Base-by-base conservation (phyloP, 2,797 vertebrate species). In the Cynopterus sphinx region DNA sequence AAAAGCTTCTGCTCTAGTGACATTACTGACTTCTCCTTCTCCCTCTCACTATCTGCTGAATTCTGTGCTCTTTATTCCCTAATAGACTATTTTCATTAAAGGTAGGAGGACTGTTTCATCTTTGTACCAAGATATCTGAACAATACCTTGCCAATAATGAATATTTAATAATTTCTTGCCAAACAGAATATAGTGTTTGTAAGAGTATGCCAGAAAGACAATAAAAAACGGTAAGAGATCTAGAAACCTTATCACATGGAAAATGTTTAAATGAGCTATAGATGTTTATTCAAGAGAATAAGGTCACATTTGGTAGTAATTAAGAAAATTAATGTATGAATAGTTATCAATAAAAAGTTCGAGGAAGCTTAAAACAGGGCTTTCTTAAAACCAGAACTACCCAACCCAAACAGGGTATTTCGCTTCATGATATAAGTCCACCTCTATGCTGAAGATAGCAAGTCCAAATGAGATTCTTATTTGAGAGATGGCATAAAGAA, bases 291-390 rank as follows among this genome's bases (percentile, higher is more conserved):
- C 15, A 67, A 57, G n/a, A 87, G 51, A 78, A 96, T 49, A 49
- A 49, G 16, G 49, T 49, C 49, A 49, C 49, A 49, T 49, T 49
- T 49, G 49, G 16, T 49, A 49, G 49, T 49, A 49, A 49, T 16
- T 49, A 96, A 91, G 65, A 63, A 94, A 96, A 95, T 39, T 51
- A 82, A 77, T 36, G 8, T 90, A 55, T 68, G 49, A 92, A 78
- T 1, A 67, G 17, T 74, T 55, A 84, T 33, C 46, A 90, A 55
- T 86, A 33, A 94, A 89, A 86, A 74, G 68, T 87, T 89, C 21
- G 87, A 71, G 59, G 16, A 92, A 67, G 41, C 33, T 3, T 63
- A 89, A 55, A 31, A 78, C 53, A 79, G 15, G 81, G 26, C 31
- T 82, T 92, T 86, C 57, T 70, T 74, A 92, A 81, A 70, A 81